Evolutionary conservation across 23 tunicate species (phyloP).

Genomic region (Oikopleura albicans): DNA sequence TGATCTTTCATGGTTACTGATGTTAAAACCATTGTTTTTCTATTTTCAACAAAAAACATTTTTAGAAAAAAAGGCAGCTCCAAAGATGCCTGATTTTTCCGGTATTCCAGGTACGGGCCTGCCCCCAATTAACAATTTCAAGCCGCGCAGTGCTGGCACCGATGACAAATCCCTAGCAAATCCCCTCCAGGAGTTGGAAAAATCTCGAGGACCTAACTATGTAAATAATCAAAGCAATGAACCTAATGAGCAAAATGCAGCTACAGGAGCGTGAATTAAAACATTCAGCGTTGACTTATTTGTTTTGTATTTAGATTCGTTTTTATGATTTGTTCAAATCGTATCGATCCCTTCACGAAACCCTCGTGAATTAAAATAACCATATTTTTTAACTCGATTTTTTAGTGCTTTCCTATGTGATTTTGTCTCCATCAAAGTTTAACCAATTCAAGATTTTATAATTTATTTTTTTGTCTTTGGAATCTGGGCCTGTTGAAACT

Average conservation of each 20-base stretch:
- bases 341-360: neutral
- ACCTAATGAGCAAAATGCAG: too few species aligned
- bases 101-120: neutral
- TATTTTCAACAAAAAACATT: neutral
- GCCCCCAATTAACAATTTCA: neutral
- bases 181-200: neutral
- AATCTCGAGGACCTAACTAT: neutral
- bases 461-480: neutral
- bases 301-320: neutral
- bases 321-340: slow-evolving; percentile 4
- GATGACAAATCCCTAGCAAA: neutral
- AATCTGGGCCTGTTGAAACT: too few species aligned
- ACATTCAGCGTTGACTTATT: too few species aligned
- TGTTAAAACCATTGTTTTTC: too few species aligned
- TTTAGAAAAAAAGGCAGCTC: neutral
- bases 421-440: too few species aligned
- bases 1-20: too few species aligned
- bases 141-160: neutral
- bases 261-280: neutral
- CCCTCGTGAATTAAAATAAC: neutral
- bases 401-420: neutral
- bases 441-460: too few species aligned
- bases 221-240: neutral
- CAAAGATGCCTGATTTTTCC: neutral
- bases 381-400: neutral